Percentiles rank a stretch among this genome's conserved stretches.
These are phyloP conservation scores for Rhimphoctona megacephalus DNA, from an alignment of 2,888 invertebrate genomes.

Conservation along the genomic window DNA sequence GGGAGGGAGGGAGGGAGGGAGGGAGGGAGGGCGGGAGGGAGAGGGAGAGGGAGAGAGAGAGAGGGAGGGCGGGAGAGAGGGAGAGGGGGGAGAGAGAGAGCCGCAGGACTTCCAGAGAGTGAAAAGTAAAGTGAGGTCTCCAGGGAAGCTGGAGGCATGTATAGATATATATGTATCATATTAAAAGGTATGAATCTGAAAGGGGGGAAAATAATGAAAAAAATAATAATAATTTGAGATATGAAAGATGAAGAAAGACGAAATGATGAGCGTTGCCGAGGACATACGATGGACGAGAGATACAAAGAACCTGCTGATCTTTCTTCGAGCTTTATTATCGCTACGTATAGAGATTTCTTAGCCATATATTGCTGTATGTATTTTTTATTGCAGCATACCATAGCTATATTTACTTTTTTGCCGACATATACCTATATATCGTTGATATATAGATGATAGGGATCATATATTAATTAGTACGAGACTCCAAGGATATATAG, in stretches of 20 bases:
- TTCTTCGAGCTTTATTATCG: conserved; percentile 32
- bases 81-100: conserved; percentile 24
- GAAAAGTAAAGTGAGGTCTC: conserved; percentile 55
- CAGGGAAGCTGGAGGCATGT: conserved; percentile 15
- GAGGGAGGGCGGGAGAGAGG: conserved; percentile 35
- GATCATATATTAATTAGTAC: conserved; percentile 83
- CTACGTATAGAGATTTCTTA: conserved; percentile 8
- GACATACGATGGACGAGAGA: conserved; percentile 71
- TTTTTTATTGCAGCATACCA: neutral
- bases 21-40: too few relatives aligned
- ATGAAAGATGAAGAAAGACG: conserved; percentile 65
- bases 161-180: neutral
- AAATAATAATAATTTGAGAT: conserved; percentile 46
- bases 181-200: neutral
- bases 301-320: conserved; percentile 79
- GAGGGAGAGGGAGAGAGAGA: conserved; percentile 54
- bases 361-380: conserved; percentile 11
- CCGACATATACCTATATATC: conserved; percentile 35
- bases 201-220: conserved; percentile 9
- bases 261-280: conserved; percentile 61
- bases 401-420: conserved; percentile 33
- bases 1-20: too few relatives aligned
- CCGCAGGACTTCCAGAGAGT: conserved; percentile 45
- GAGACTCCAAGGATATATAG: conserved; percentile 56
- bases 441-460: conserved; percentile 69